Conservation (phyloP, 2,113 vertebrate genomes). For the Centropristis striata region DNA sequence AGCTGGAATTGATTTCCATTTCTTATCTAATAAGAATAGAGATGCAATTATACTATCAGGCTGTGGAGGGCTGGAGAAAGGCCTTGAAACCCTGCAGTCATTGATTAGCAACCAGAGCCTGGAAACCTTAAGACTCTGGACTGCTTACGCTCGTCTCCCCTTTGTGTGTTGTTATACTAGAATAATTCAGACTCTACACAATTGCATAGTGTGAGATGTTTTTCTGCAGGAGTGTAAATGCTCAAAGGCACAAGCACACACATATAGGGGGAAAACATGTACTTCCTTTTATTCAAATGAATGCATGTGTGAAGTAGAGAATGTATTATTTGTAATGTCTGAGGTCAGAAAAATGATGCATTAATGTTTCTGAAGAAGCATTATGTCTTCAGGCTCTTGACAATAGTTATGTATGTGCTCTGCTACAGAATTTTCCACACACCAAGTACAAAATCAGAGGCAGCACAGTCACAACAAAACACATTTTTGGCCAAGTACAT, state of each 20-base stretch:
- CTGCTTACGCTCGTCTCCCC: not conserved
- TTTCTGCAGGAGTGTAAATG: not conserved
- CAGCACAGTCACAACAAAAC: constrained; percentile 33
- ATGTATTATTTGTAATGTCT: constrained; percentile 3
- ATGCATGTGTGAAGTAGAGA: not conserved
- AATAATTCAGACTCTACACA: constrained; percentile 24
- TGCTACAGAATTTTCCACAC: constrained; percentile 19
- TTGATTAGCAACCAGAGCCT: constrained; percentile 25
- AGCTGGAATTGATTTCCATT: constrained; percentile 55
- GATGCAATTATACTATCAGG: constrained; percentile 46
- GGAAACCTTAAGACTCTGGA: not conserved
- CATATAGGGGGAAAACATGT: not conserved
- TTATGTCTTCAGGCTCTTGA: not conserved
- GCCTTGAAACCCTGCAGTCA: constrained; percentile 13
- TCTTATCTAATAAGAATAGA: constrained; percentile 54
- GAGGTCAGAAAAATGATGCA: not conserved
- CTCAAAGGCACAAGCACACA: not conserved
- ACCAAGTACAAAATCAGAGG: constrained; percentile 25
- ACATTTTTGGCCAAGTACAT: constrained; percentile 46
- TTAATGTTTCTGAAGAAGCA: constrained; percentile 4
- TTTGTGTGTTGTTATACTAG: not conserved
- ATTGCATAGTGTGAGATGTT: not conserved
- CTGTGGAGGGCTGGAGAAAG: constrained; percentile 22
- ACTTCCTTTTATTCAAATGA: not conserved
- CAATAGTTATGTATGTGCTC: not conserved